Percentiles rank a stretch among this genome's conserved stretches.
These are phyloP conservation scores for Sitobion miscanthi DNA, from an alignment of 1,140 invertebrate genomes.

Conservation along the genomic window DNA sequence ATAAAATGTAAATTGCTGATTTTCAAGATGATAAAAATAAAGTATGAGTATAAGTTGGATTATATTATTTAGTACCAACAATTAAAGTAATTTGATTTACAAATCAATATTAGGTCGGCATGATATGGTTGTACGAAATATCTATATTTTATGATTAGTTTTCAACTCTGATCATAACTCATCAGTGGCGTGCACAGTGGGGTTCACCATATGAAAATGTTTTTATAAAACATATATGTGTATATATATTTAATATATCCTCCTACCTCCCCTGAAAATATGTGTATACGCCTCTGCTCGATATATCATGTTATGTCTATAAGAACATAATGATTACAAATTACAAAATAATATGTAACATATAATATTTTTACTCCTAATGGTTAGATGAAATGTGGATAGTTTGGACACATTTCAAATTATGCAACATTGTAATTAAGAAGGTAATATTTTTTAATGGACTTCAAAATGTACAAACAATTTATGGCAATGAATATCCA, in stretches of 20 bases:
- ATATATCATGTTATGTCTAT: not conserved
- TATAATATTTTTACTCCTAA: not conserved
- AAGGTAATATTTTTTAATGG: not conserved
- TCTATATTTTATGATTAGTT: not conserved
- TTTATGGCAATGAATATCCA: not conserved
- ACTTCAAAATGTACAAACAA: not conserved
- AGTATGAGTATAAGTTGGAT: not conserved
- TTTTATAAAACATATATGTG: not conserved
- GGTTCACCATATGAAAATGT: not conserved
- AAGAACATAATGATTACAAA: not conserved
- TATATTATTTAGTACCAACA: not conserved
- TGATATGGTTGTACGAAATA: too few species aligned
- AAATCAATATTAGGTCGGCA: not conserved
- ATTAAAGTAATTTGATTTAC: not conserved
- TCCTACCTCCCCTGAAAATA: not conserved
- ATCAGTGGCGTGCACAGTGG: not conserved
- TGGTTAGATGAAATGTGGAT: not conserved
- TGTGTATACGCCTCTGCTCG: not conserved
- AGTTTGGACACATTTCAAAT: not conserved
- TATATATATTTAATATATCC: not conserved
- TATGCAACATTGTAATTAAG: not conserved
- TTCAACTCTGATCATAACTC: not conserved
- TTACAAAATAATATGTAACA: not conserved
- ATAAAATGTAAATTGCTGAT: not conserved
- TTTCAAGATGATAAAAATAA: not conserved